Base-by-base conservation (phyloP, 2,797 vertebrate genomes). In the Urosaurus nigricauda region DNA sequence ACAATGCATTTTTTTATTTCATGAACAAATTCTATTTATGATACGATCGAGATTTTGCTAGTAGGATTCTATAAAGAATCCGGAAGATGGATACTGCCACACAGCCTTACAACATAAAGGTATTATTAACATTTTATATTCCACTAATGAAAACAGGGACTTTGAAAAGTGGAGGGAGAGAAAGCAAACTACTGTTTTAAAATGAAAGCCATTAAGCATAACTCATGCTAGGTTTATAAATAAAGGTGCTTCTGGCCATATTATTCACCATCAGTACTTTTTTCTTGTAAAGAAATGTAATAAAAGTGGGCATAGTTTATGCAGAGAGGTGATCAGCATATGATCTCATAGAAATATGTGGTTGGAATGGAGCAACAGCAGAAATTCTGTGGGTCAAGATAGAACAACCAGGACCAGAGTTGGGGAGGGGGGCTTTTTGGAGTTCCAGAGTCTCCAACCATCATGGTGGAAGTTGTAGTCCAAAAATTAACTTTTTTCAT, bases 1-100 rank as follows among this genome's bases (percentile, higher is more conserved):
- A 97, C 96, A 95, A 96, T 92, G 94, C 92, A 96, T 96, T 96
- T 96, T 88, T 89, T 97, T 96, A 96, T 95, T 96, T 96, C 94
- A 89, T n/a, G 83, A 95, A 94, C 93, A 95, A 96, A 96, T 95
- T 94, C 94, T 96, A 93, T 94, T 96, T 94, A 93, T 93, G 95
- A 95, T 92, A 93, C 79, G 83, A 93, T 92, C 70, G 83, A 94
- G 93, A 94, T 88, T 90, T 93, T 91, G 90, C 93, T 74, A 90
- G 91, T 82, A 92, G 92, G 80, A 90, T 40, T 94, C 94, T 93
- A 91, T 77, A 94, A 92, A 94, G 90, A 88, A 92, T 86, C 71
- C 29, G 53, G 92, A 92, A 92, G 94, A 93, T 53, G 68, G 75
- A 91, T 6, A 2, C 51, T 43, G 90, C 81, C 92, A 93, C 86